A percentile compares a stretch with the other conserved stretches of the same genome.
phyloP scores from a whole-genome alignment of 2,113 vertebrate species.

The Oncorhynchus masou region DNA sequence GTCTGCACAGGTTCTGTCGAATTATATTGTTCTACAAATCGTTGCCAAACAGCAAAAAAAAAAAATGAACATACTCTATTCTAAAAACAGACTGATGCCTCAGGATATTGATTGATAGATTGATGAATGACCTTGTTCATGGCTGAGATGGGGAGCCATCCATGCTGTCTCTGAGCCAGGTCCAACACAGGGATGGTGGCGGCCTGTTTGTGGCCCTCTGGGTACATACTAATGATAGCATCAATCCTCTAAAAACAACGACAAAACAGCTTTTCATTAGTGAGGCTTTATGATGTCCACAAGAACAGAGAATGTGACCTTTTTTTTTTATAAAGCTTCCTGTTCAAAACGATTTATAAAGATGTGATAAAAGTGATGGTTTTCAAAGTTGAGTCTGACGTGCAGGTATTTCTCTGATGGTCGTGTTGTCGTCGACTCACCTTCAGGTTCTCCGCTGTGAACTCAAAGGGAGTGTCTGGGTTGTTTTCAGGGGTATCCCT shows the following conservation, averaged over 20 bases:
- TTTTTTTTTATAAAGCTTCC: too few relatives aligned
- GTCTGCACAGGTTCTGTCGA: too few relatives aligned
- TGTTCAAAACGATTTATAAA: too few relatives aligned
- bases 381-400: neutral
- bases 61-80: too few relatives aligned
- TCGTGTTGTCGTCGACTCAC: slow-evolving; percentile 63
- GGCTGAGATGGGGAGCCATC: slow-evolving; percentile 94
- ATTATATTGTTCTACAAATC: too few relatives aligned
- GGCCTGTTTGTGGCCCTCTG: slow-evolving; percentile 88
- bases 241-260: slow-evolving; percentile 82
- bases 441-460: slow-evolving; percentile 92
- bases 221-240: slow-evolving; percentile 87
- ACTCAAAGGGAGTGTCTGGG: slow-evolving; percentile 91
- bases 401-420: neutral
- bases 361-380: too few relatives aligned
- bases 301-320: neutral
- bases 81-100: too few relatives aligned
- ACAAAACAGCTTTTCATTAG: neutral
- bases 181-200: slow-evolving; percentile 95
- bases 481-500: slow-evolving; percentile 95
- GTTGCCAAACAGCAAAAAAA: too few relatives aligned
- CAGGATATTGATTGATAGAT: slow-evolving; percentile 67
- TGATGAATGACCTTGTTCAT: slow-evolving; percentile 90
- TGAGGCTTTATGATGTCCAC: neutral
- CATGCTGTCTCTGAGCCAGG: slow-evolving; percentile 93